These are phyloP conservation scores for Sus cebifrons DNA, from an alignment of 2,797 vertebrate genomes.

Conservation along the genomic window DNA sequence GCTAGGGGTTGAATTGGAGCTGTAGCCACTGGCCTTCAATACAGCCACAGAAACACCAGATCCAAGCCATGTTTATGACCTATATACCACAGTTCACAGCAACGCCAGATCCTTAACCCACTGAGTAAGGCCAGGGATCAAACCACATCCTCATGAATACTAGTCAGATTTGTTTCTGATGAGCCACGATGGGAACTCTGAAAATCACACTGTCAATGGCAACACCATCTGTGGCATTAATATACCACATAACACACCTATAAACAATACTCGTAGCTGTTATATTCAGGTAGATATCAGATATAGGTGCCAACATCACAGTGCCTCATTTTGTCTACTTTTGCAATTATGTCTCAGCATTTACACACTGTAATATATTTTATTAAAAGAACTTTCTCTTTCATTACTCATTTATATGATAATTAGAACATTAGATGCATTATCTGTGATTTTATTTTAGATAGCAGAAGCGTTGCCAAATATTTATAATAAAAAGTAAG, in stretches of 20 bases:
- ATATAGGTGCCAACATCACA: not conserved
- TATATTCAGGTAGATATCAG: not conserved
- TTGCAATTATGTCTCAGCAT: not conserved
- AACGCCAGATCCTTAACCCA: too few relatives aligned
- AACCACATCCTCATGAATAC: too few relatives aligned
- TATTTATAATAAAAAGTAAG: not conserved
- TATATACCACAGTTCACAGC: too few relatives aligned
- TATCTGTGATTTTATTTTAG: not conserved
- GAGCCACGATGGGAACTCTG: too few relatives aligned
- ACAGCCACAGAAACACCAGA: too few relatives aligned
- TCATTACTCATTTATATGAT: not conserved
- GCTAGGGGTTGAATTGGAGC: too few relatives aligned
- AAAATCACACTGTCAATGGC: not conserved
- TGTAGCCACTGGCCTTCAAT: too few relatives aligned
- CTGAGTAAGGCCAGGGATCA: too few relatives aligned
- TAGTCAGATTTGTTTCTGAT: too few relatives aligned
- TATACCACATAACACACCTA: not conserved
- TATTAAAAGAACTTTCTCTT: not conserved
- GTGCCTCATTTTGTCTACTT: not conserved
- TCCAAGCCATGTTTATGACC: too few relatives aligned
- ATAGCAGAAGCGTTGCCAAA: not conserved
- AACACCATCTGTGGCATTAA: not conserved
- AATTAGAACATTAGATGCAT: not conserved
- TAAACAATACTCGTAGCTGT: not conserved
- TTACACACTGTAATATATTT: not conserved